These are phyloP conservation scores for Cheilosia pagana DNA, from an alignment of 2,888 invertebrate genomes.

Conservation along the genomic window DNA sequence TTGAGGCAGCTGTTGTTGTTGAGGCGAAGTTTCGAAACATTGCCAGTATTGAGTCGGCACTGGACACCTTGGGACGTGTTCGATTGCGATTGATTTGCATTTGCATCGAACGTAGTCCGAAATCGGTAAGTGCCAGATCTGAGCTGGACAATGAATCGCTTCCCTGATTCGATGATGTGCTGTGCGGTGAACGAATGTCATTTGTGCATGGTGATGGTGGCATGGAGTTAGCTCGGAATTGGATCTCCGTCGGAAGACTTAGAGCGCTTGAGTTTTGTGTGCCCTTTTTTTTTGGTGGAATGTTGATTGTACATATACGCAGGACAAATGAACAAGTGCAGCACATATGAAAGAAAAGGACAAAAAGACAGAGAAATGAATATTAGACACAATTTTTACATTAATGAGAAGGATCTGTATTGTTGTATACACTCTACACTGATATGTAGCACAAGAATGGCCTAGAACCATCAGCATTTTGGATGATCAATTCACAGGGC, in stretches of 20 bases:
- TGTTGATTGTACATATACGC: constrained; percentile 32
- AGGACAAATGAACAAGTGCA: constrained; percentile 62
- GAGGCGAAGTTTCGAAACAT: constrained; percentile 91
- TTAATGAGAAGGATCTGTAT: not conserved
- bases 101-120: constrained; percentile 81
- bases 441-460: too few relatives aligned
- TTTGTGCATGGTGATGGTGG: constrained; percentile 88
- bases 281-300: constrained; percentile 75
- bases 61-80: constrained; percentile 87
- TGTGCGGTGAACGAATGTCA: constrained; percentile 86
- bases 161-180: constrained; percentile 90
- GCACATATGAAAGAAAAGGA: constrained; percentile 59
- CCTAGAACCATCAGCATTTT: too few relatives aligned
- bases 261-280: constrained; percentile 80
- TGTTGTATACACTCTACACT: too few relatives aligned
- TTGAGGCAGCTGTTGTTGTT: constrained; percentile 82
- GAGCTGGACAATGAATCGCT: constrained; percentile 91
- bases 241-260: constrained; percentile 80
- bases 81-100: constrained; percentile 78
- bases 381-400: constrained; percentile 35
- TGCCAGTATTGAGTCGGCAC: constrained; percentile 91
- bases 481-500: too few relatives aligned
- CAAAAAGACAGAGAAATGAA: constrained; percentile 30
- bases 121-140: constrained; percentile 87
- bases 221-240: constrained; percentile 83